Base-by-base conservation (phyloP, 2,113 vertebrate species). In the Pleuronectes platessa region DNA sequence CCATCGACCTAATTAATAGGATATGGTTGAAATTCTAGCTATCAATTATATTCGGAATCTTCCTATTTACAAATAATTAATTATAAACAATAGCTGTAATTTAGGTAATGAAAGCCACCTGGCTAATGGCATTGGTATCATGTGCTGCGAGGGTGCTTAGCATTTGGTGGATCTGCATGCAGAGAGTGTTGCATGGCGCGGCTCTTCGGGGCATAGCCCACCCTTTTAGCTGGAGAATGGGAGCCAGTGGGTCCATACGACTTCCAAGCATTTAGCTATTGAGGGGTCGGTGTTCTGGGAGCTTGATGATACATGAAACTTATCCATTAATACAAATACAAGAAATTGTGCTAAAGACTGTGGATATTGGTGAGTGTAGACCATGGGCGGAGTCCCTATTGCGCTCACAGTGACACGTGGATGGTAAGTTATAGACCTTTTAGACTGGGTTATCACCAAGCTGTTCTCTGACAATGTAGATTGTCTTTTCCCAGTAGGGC, bases 41-140 rank as follows among this genome's bases (percentile, higher is more conserved):
- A 95, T 95, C 95, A 96, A 96, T 96, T 97, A 97, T 94, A 96
- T 95, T 95, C 74, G 93, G 94, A 95, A 94, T 95, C 94, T 95
- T 95, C 94, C 95, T 96, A 96, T 97, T 96, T 96, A 96, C 95
- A 97, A 97, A 96, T 94, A 97, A 98, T 98, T 97, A 96, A 97
- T 97, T 97, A 96, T 90, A 86, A 96, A 96, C 93, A 96, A 95
- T 95, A 96, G 94, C 95, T 93, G 93, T 95, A 96, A 97, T 97
- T 97, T 97, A 95, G 96, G 93, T 94, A 95, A 95, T 95, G 94
- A 94, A 94, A 89, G 92, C 94, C 94, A 95, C 94, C 94, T 95
- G 94, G 96, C 96, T 99, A 97, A 97, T 97, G 96, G 95, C 94
- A 96, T 93, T 94, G 94, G 94, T 93, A 95, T 97, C 96, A 95